Base-by-base conservation (phyloP, 2,888 invertebrate genomes). In the Troides aeacus region DNA sequence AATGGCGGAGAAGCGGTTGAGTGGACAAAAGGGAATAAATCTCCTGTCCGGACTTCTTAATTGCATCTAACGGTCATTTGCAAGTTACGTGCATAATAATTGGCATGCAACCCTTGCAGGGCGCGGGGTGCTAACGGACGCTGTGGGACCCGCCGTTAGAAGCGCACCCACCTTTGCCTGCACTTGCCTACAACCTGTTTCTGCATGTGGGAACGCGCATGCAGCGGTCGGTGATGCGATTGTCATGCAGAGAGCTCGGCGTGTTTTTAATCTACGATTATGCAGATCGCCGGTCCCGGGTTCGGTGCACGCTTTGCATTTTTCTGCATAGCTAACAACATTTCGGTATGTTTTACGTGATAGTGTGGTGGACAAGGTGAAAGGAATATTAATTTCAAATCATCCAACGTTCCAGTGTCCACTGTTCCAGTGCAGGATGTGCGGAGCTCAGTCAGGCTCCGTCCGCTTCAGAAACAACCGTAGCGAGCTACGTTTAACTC, bases 181-280 rank as follows among this genome's bases (percentile, higher is more conserved):
- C 89, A 89, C 84, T 84, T 87, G 87, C 81, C 78, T 75, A 72
- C 83, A 81, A 89, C 89, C 87, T 88, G 84, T 79, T 79, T 76
- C 59, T 39, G 39, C 1, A 39, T 64, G 81, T 87, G 88, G 79
- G 87, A 88, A 89, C 77, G 77, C 7, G 24, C 10, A 75, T 76
- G 39, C 63, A 72, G 66, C 74, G 82, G 79, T 75, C 78, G 77
- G 73, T 72, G 58, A 70, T 69, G 72, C 79, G 71, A 81, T 88
- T 87, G 84, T 87, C 64, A 86, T 86, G 84, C 83, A 84, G 83
- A 87, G 85, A 80, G 50, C 73, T 74, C 71, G 76, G 80, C 79
- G 73, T 77, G 78, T 78, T 79, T 81, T 83, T 89, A 87, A 90
- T 85, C 85, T 82, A 88, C 78, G 80, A 85, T 88, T 89, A 89